Evolutionary conservation across 2,797 vertebrate species (phyloP).

Genomic region (Accipiter fasciatus): DNA sequence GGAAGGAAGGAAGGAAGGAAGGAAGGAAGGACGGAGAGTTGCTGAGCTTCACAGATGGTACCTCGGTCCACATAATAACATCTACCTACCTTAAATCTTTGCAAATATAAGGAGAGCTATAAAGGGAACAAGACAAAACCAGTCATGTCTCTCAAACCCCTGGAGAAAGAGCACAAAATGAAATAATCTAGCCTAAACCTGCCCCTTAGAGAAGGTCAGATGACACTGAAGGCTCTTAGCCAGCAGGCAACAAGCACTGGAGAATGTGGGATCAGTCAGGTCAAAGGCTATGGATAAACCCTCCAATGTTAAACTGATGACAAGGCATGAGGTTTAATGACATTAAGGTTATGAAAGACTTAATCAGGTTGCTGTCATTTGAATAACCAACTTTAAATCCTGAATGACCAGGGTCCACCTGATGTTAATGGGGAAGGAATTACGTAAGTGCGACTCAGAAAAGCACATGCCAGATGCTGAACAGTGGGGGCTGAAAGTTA

Average conservation of each 20-base stretch:
- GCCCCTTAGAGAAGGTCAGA: not conserved
- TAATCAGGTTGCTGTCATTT: not conserved
- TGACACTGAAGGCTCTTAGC: not conserved
- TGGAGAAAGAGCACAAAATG: not conserved
- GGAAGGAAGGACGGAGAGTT: not conserved
- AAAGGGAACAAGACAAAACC: not conserved
- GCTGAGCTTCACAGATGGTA: not conserved
- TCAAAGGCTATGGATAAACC: not conserved
- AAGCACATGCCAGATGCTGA: not conserved
- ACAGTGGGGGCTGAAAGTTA: not conserved
- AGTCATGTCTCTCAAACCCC: not conserved
- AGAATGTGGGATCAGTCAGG: not conserved
- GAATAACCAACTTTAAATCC: not conserved
- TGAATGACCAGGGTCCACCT: not conserved
- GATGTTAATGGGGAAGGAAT: not conserved
- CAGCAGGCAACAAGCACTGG: not conserved
- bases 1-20: not conserved
- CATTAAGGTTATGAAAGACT: constrained; percentile 16
- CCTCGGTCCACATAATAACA: not conserved
- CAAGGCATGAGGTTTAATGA: not conserved
- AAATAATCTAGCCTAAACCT: not conserved
- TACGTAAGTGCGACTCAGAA: not conserved
- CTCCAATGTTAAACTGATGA: not conserved
- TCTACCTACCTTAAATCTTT: not conserved
- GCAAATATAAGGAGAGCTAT: not conserved